These are phyloP conservation scores for Acromyrmex charruanus DNA, from an alignment of 1,140 invertebrate species.

Conservation along the genomic window DNA sequence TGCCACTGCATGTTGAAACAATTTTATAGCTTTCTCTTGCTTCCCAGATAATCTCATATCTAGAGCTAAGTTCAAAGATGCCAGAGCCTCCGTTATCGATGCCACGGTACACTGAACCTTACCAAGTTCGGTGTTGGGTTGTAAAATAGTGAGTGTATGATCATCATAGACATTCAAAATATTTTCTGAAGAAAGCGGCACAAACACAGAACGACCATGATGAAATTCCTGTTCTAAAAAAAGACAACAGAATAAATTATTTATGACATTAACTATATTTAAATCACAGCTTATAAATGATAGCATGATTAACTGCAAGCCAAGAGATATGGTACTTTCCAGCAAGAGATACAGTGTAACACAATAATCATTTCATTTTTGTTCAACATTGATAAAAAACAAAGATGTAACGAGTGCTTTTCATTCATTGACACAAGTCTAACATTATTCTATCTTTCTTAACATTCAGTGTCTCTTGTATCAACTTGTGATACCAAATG, in stretches of 20 bases:
- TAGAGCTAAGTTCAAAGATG: constrained; percentile 93
- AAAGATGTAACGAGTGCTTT: too few species aligned
- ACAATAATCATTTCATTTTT: too few species aligned
- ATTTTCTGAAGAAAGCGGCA: constrained; percentile 78
- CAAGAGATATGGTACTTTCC: background rate
- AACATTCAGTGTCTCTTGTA: too few species aligned
- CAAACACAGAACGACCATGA: constrained; percentile 63
- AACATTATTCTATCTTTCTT: too few species aligned
- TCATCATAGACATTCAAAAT: constrained; percentile 82
- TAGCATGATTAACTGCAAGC: too few species aligned
- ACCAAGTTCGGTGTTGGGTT: constrained; percentile 57
- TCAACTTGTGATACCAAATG: too few species aligned
- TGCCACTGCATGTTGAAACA: constrained; percentile 96
- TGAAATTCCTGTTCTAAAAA: constrained; percentile 69
- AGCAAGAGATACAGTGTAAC: too few species aligned
- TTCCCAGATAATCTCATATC: constrained; percentile 94
- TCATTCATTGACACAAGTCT: too few species aligned
- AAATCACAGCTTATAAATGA: background rate
- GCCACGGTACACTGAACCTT: constrained; percentile 76
- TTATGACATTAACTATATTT: background rate
- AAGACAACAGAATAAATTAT: constrained; percentile 24
- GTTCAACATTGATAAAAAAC: too few species aligned
- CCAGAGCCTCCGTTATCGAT: constrained; percentile 91
- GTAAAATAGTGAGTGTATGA: constrained; percentile 73
- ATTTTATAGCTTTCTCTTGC: constrained; percentile 93